These are phyloP conservation scores for Pedetes capensis DNA, from an alignment of 2,113 vertebrate species.

Conservation along the genomic window DNA sequence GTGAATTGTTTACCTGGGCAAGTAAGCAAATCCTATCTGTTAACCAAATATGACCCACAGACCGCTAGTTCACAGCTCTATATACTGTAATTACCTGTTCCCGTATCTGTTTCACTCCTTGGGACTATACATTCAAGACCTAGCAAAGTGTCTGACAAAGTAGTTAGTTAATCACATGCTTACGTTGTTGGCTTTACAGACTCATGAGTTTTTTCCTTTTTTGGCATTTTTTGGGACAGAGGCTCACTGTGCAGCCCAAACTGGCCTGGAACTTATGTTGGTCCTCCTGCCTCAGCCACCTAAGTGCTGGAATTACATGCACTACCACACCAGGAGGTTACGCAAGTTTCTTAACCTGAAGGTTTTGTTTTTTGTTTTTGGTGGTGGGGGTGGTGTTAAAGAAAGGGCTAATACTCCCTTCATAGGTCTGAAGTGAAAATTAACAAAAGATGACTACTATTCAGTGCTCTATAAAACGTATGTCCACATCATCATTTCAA, in stretches of 20 bases:
- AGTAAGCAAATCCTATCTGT: neutral
- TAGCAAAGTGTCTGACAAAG: neutral
- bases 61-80: neutral
- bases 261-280: too few species aligned
- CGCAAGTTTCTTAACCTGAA: neutral
- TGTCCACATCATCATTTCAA: neutral
- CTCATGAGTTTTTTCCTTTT: too few species aligned
- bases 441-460: neutral
- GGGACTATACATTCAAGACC: neutral
- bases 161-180: neutral
- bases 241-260: too few species aligned
- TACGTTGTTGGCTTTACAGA: neutral
- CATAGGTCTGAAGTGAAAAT: neutral
- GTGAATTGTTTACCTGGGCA: neutral
- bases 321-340: too few species aligned
- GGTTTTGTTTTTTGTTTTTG: neutral
- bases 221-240: too few species aligned
- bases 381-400: neutral
- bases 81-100: neutral
- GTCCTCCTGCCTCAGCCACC: too few species aligned
- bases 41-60: neutral
- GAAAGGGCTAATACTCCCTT: neutral
- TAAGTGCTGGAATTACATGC: too few species aligned
- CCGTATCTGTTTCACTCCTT: neutral
- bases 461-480: neutral